Evolutionary conservation across 2,888 invertebrate species (phyloP), one percentile per base, ranked within the genome.

Genomic region (Dromius quadrimaculatus): DNA sequence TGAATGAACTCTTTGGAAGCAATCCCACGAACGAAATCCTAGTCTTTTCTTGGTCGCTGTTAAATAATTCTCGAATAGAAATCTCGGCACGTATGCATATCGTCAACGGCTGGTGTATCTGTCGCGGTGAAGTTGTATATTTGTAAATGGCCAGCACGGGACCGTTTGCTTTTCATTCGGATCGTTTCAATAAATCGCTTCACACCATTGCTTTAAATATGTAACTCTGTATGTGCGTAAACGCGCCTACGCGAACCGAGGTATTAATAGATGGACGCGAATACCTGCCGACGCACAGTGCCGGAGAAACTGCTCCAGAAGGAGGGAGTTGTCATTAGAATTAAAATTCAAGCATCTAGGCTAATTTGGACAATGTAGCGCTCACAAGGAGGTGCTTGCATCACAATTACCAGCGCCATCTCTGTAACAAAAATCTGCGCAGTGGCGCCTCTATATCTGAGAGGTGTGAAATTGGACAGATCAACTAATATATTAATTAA

Each of bases 141-240:
- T 78, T 78, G 78, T 77, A 75, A 76, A 76, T 75, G 75, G 74
- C 75, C 76, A 74, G 75, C 70, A 72, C 74, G 77, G 75, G 74
- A 62, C 66, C 74, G 76, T 78, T 77, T 78, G 75, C 77, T 77
- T 79, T 78, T 79, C 79, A 77, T 71, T 76, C 74, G 76, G 78
- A 73, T 76, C 77, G 73, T 77, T 77, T 73, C 76, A 76, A 79
- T 79, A 79, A 79, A 79, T 79, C 79, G 76, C 73, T 79, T 78
- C 77, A 72, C 79, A 76, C 74, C 72, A 59, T 50, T 79, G 81
- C 77, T 81, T 81, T 82, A 83, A 82, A 82, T 83, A 82, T 82
- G 82, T 81, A 80, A 80, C 79, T 62, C 38, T 23, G 23, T 32
- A 28, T 19, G 65, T 59, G 59, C 68, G 59, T 68, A 68, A 13